A percentile compares a stretch with the other conserved stretches of the same genome.
Conservation (phyloP, 1,140 invertebrate species). For the Ips typographus region DNA sequence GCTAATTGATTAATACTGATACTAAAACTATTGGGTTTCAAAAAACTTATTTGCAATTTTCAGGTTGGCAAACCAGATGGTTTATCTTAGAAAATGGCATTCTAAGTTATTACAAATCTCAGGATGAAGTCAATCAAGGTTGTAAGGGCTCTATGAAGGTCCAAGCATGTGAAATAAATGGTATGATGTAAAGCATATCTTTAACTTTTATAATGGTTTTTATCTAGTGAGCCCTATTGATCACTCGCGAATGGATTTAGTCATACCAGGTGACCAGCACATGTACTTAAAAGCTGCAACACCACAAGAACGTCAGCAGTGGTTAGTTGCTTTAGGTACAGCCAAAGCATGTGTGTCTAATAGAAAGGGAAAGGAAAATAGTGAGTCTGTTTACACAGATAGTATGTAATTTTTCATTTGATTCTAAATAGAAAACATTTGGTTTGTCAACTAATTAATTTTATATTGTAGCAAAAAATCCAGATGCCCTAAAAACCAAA, state of each 20-base stretch:
- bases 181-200: conserved; percentile 51
- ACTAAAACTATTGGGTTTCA: conserved; percentile 7
- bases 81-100: conserved; percentile 80
- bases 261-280: conserved; percentile 79
- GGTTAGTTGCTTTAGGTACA: conserved; percentile 77
- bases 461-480: conserved; percentile 42
- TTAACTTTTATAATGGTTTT: conserved; percentile 4
- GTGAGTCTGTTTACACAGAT: conserved; percentile 42
- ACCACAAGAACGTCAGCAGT: conserved; percentile 74
- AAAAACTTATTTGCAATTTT: conserved; percentile 31
- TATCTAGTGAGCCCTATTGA: conserved; percentile 71
- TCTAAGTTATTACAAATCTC: conserved; percentile 79
- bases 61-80: conserved; percentile 85
- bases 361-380: conserved; percentile 52
- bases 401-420: conserved; percentile 16
- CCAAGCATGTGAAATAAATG: conserved; percentile 79
- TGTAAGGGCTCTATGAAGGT: conserved; percentile 84
- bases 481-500: conserved; percentile 67
- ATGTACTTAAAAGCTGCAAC: conserved; percentile 76
- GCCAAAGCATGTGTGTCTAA: conserved; percentile 72
- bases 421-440: conserved; percentile 1
- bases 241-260: conserved; percentile 70
- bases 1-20: background rate
- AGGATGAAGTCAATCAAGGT: conserved; percentile 79
- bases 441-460: background rate